A percentile compares a stretch with the other conserved stretches of the same genome.
Evolutionary conservation across 1,140 invertebrate species (phyloP).

Genomic region (Drosophila sulfurigaster): DNA sequence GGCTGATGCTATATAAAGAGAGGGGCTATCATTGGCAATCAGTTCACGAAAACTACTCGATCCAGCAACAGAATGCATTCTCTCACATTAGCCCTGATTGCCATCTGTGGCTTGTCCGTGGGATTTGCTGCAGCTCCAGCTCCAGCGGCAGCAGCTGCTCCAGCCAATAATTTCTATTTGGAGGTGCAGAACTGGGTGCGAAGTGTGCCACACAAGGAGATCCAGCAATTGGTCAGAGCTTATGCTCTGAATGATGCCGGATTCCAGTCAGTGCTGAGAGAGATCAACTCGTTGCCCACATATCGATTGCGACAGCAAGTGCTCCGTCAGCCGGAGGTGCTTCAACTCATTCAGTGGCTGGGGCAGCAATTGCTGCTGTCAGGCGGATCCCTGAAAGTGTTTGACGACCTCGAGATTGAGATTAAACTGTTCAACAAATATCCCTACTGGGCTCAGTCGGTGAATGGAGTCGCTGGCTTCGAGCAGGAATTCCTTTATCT

Average conservation of each 20-base stretch:
- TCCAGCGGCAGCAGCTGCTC: conserved; percentile 10
- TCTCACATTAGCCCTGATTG: conserved; percentile 25
- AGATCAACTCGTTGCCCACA: conserved; percentile 59
- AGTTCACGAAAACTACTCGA: conserved; percentile 9
- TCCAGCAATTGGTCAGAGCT: conserved; percentile 61
- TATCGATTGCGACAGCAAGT: conserved; percentile 56
- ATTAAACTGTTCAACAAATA: conserved; percentile 71
- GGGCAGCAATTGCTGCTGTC: conserved; percentile 61
- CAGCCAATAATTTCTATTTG: conserved; percentile 57
- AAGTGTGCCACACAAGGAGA: conserved; percentile 49
- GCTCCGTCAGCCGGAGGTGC: conserved; percentile 64
- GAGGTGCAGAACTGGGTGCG: conserved; percentile 54
- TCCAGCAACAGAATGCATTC: conserved; percentile 27
- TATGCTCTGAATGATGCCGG: conserved; percentile 73
- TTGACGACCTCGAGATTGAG: conserved; percentile 71
- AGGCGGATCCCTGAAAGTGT: conserved; percentile 56
- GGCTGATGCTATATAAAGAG: conserved; percentile 25
- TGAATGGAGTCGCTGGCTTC: conserved; percentile 67
- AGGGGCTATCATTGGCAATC: background rate
- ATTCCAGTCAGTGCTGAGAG: conserved; percentile 66
- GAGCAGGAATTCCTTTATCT: conserved; percentile 55
- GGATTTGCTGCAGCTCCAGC: background rate
- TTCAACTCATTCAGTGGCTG: conserved; percentile 60
- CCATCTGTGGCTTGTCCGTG: conserved; percentile 38
- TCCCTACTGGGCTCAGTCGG: conserved; percentile 65